Base-by-base conservation (phyloP, 2,888 invertebrate species). In the Papilio protenor region DNA sequence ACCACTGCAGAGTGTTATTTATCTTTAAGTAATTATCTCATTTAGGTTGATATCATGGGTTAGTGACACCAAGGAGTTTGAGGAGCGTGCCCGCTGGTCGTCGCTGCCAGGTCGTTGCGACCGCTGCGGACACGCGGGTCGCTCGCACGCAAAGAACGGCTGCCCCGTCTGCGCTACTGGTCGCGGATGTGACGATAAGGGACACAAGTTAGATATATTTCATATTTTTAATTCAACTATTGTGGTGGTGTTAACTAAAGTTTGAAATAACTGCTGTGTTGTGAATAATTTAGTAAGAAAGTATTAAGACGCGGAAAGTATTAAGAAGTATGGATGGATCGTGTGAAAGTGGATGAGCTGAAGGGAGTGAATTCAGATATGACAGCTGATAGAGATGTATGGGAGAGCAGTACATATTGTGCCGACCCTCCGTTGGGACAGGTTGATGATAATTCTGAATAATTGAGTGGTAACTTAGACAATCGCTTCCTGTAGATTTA, bases 121-220 rank as follows among this genome's bases (percentile, higher is more conserved):
- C 55, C 95, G 96, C 72, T 97, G 97, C 88, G 97, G 97, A 0
- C 97, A 97, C 89, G 87, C 88, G 47, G 97, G 97, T 0, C 96
- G 96, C 81, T 88, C 92, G 59, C 97, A 97, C 86, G 88, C 93
- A 40, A 96, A 94, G 88, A 95, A 92, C 82, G 97, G 97, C 0
- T 97, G 97, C 83, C 89, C 88, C 0, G 88, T 94, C 0, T 98
- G 97, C 86, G 95, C 94, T 8, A 96, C 96, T 0, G 85, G 90
- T 69, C 92, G 89, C 1, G 96, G 96, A 14, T 97, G 97, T 86
- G 91, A 95, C 76, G 95, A 96, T 75, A 91, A 90, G 23, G 92
- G 95, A 73, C 96, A 96, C 87, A 96, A 96, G 96, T 96, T 88
- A 79, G 81, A 79, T 70, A 23, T 75, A 21, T 16, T n/a, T 10